These are phyloP conservation scores for Cryptoprocta ferox DNA, from an alignment of 2,797 vertebrate species.

Conservation along the genomic window DNA sequence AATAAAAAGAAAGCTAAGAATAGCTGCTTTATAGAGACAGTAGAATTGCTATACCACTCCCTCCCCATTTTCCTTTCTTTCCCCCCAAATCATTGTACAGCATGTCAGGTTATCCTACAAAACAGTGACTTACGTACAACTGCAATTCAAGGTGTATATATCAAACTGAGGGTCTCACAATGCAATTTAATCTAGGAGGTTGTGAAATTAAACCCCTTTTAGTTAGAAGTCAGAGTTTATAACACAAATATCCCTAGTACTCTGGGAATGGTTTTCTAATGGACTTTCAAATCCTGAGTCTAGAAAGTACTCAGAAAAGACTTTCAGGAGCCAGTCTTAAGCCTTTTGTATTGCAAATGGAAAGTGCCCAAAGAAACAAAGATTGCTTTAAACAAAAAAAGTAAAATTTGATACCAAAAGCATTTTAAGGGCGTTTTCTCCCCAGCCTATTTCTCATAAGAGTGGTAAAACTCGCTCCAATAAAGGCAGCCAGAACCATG, in stretches of 20 bases:
- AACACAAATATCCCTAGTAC: not conserved
- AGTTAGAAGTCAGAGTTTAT: not conserved
- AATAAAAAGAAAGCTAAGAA: not conserved
- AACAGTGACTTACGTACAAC: not conserved
- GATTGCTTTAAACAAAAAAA: not conserved
- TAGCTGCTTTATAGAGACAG: not conserved
- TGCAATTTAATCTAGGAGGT: not conserved
- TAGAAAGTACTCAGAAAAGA: conserved; percentile 19
- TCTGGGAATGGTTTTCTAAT: conserved; percentile 7
- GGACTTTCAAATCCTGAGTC: conserved; percentile 28
- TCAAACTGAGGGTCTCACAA: not conserved
- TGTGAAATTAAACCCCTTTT: conserved; percentile 29
- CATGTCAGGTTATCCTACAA: not conserved
- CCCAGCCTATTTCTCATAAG: not conserved
- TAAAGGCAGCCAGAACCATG: not conserved
- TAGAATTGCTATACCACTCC: not conserved
- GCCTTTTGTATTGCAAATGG: not conserved
- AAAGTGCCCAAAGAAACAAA: conserved; percentile 13
- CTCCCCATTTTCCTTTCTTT: too few species aligned
- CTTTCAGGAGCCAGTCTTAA: not conserved
- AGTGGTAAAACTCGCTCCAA: not conserved
- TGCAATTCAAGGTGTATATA: not conserved
- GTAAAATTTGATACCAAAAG: conserved; percentile 27
- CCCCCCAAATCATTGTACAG: not conserved
- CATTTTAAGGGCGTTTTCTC: conserved; percentile 34